Evolutionary conservation across 2,888 invertebrate genomes (phyloP).

Genomic region (Lamellibrachia columna): DNA sequence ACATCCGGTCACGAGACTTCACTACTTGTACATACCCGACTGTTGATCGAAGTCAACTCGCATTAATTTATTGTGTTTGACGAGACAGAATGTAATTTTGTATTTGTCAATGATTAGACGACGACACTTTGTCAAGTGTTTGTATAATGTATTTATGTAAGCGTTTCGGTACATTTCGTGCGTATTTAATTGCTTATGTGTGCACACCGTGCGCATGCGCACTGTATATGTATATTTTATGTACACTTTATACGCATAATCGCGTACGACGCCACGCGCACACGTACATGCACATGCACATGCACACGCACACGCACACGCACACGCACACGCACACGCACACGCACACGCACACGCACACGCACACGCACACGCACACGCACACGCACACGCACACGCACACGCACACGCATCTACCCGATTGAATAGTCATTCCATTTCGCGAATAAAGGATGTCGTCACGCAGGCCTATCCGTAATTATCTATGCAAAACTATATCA

Average conservation of each 20-base stretch:
- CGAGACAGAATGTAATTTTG: not conserved
- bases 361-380: not conserved
- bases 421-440: not conserved
- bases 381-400: not conserved
- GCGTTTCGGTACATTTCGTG: not conserved
- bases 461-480: too few species aligned
- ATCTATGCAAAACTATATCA: too few species aligned
- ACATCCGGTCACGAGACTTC: not conserved
- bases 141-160: not conserved
- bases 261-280: not conserved
- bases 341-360: not conserved
- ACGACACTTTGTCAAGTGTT: not conserved
- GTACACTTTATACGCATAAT: not conserved
- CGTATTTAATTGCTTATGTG: not conserved
- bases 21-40: not conserved
- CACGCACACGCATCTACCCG: not conserved
- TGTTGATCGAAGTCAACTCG: not conserved
- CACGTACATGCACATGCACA: not conserved
- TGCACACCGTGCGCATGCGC: not conserved
- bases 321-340: not conserved
- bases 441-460: not conserved
- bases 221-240: not conserved
- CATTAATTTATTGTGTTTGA: not conserved
- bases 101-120: not conserved
- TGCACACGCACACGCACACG: not conserved